A percentile compares a stretch with the other conserved stretches of the same genome.
These are phyloP conservation scores for Pionites leucogaster DNA, from an alignment of 2,113 vertebrate genomes.

Conservation along the genomic window DNA sequence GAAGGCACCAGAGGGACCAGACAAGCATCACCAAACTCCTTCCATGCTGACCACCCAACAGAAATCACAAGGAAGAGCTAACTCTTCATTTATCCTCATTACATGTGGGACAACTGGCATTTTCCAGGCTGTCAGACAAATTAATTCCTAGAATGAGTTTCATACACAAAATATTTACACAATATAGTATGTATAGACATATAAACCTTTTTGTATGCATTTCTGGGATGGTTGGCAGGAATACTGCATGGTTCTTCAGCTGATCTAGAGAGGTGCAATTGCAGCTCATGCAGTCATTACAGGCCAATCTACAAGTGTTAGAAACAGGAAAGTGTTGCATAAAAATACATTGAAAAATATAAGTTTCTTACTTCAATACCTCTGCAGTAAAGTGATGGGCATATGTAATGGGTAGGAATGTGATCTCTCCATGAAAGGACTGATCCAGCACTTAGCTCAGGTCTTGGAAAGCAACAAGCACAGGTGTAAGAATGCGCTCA, in stretches of 20 bases:
- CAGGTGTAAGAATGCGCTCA: neutral
- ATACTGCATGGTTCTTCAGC: neutral
- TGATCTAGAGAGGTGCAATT: neutral
- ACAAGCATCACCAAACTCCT: neutral
- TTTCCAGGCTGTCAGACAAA: neutral
- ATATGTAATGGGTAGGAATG: fast-evolving
- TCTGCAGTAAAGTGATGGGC: neutral
- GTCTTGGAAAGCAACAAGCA: neutral
- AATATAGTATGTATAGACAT: neutral
- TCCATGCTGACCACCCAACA: neutral
- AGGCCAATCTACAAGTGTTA: neutral
- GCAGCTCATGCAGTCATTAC: neutral
- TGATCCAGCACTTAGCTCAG: neutral
- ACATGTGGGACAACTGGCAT: neutral
- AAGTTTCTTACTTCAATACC: neutral
- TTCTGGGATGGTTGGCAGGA: neutral
- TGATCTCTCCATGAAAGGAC: neutral
- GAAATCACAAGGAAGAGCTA: neutral
- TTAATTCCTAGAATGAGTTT: neutral
- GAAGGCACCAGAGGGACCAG: fast-evolving
- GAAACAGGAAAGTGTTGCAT: neutral
- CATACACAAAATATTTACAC: neutral
- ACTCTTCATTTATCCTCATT: neutral
- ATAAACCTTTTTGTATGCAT: neutral
- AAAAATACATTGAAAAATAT: neutral